Conservation (phyloP, 2,113 vertebrate species). For the Lota lota region DNA sequence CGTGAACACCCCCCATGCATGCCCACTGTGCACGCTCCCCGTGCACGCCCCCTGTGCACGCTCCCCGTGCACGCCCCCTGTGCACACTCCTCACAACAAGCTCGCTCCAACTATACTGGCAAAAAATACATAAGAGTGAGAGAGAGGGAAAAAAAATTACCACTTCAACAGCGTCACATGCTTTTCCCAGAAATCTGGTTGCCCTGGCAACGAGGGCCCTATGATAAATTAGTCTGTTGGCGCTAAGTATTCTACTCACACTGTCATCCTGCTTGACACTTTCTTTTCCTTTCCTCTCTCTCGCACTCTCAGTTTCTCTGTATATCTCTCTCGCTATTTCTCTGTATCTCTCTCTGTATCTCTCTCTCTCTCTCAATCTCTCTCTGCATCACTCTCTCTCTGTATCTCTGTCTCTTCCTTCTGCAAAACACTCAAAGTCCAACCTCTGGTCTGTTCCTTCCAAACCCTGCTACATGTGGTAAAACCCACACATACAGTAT, state of each 20-base stretch:
- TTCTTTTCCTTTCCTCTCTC: slow-evolving; percentile 9
- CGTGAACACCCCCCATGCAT: too few species aligned
- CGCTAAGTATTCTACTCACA: slow-evolving; percentile 76
- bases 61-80: too few species aligned
- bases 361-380: slow-evolving; percentile 2
- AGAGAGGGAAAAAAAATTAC: background rate
- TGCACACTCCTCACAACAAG: too few species aligned
- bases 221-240: slow-evolving; percentile 82
- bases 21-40: too few species aligned
- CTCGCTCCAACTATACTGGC: too few species aligned
- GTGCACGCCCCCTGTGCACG: too few species aligned
- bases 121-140: background rate
- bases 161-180: slow-evolving; percentile 68
- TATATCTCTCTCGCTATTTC: slow-evolving; percentile 16
- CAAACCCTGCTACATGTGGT: too few species aligned
- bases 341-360: slow-evolving; percentile 7
- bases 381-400: background rate
- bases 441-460: too few species aligned
- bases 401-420: background rate
- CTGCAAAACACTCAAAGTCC: too few species aligned
- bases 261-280: slow-evolving; percentile 57
- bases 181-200: slow-evolving; percentile 71
- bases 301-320: background rate
- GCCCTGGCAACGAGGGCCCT: slow-evolving; percentile 74
- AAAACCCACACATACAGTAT: too few species aligned